Evolutionary conservation across 2,797 vertebrate species (phyloP).

Genomic region (Rhynchonycteris naso): DNA sequence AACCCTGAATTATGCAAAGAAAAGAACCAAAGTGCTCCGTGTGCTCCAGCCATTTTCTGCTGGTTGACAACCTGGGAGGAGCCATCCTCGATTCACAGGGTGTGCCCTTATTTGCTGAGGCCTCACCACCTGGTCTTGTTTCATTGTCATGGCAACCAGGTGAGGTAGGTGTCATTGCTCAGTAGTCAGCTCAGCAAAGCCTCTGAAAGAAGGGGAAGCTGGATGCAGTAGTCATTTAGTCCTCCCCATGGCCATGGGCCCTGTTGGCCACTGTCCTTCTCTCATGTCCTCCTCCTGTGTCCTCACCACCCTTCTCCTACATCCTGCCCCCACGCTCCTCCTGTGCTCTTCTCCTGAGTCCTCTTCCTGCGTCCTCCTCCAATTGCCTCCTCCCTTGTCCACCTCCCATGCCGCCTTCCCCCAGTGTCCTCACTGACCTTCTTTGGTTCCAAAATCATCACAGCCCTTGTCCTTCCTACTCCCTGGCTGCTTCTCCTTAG

Average conservation of each 20-base stretch:
- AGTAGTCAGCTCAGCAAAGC: neutral
- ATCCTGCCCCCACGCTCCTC: neutral
- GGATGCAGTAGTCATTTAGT: neutral
- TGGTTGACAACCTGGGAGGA: neutral
- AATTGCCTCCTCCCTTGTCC: neutral
- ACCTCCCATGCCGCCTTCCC: neutral
- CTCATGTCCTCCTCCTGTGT: neutral
- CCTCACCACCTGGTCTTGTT: neutral
- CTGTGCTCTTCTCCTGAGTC: neutral
- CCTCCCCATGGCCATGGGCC: rapidly evolving
- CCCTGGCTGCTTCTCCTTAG: neutral
- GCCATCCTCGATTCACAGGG: neutral
- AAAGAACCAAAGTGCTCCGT: neutral
- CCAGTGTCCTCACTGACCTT: neutral
- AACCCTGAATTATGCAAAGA: neutral
- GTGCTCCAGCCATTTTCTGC: neutral
- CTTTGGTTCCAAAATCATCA: neutral
- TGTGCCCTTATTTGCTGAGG: neutral
- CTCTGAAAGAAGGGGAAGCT: neutral
- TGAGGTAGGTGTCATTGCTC: neutral
- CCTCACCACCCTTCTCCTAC: neutral
- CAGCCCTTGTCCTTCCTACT: neutral
- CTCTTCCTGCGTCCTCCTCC: neutral
- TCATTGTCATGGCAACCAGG: neutral
- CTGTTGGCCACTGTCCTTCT: neutral